Conservation (phyloP, 1,140 invertebrate genomes). For the Paraescarpia echinospica region DNA sequence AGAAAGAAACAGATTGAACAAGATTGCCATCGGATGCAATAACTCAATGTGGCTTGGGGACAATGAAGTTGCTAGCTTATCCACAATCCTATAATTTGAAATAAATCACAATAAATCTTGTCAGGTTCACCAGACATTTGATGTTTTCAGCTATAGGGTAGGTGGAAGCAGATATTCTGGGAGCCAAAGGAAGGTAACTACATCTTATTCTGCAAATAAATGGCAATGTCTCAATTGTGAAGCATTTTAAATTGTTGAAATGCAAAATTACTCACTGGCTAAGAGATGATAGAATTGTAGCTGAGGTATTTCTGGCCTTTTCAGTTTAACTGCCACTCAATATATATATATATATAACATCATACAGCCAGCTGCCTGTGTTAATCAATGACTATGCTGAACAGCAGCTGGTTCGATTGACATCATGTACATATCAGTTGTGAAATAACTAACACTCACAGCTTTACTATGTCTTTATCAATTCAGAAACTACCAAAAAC, state of each 20-base stretch:
- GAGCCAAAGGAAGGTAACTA: neutral
- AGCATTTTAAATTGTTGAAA: neutral
- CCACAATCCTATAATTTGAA: neutral
- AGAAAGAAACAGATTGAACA: neutral
- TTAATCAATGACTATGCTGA: neutral
- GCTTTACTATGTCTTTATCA: neutral
- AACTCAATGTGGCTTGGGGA: neutral
- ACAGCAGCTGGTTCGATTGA: neutral
- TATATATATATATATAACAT: neutral
- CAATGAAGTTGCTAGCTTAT: neutral
- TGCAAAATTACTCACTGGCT: neutral
- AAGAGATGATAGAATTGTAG: neutral
- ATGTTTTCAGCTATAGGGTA: too few relatives aligned
- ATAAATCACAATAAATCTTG: neutral
- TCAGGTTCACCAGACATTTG: too few relatives aligned
- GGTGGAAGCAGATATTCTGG: too few relatives aligned
- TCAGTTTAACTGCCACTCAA: too few relatives aligned
- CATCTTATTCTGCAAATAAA: neutral
- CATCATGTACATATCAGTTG: neutral
- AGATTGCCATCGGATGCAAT: neutral
- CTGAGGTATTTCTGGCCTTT: neutral
- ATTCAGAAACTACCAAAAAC: neutral
- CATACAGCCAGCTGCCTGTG: neutral
- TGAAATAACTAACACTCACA: neutral
- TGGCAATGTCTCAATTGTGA: neutral